Percentiles rank a stretch among this genome's conserved stretches.
Evolutionary conservation across 2,888 invertebrate species (phyloP).

Genomic region (Sphecodes monilicornis): DNA sequence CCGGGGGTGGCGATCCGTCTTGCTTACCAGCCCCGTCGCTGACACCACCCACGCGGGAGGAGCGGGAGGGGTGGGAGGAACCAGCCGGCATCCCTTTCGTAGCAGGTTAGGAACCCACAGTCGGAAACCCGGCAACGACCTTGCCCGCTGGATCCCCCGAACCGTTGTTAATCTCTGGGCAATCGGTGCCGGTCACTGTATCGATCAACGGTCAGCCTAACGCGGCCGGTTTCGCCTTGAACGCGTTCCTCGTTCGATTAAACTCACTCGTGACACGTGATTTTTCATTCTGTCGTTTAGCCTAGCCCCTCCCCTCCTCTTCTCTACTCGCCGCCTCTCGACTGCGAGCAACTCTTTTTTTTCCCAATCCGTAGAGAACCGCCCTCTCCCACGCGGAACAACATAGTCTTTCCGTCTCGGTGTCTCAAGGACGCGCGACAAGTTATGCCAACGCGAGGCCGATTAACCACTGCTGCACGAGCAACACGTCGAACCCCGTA

Average conservation of each 20-base stretch:
- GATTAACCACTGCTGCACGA: neutral
- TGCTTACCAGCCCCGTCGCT: conserved; percentile 77
- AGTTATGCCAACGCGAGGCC: neutral
- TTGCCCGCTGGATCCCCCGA: conserved; percentile 39
- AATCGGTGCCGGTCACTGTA: conserved; percentile 60
- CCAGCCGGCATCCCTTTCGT: conserved; percentile 1
- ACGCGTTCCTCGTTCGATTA: conserved; percentile 55
- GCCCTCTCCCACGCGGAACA: neutral
- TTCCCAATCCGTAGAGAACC: neutral
- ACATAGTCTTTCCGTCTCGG: neutral
- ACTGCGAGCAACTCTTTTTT: neutral
- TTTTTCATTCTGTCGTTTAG: conserved; percentile 63
- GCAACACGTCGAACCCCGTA: neutral
- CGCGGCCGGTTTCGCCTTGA: conserved; percentile 33
- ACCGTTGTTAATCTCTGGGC: conserved; percentile 70
- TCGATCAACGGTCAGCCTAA: conserved; percentile 58
- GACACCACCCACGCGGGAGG: conserved; percentile 77
- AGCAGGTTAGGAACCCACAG: conserved; percentile 41
- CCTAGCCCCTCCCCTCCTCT: neutral
- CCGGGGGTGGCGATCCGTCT: conserved; percentile 79
- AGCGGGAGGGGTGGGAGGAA: conserved; percentile 38
- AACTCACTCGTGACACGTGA: conserved; percentile 48
- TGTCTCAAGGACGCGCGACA: neutral
- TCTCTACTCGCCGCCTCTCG: neutral
- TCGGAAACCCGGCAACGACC: conserved; percentile 41